Evolutionary conservation across 2,113 vertebrate genomes (phyloP).

Genomic region (Litocranius walleri): DNA sequence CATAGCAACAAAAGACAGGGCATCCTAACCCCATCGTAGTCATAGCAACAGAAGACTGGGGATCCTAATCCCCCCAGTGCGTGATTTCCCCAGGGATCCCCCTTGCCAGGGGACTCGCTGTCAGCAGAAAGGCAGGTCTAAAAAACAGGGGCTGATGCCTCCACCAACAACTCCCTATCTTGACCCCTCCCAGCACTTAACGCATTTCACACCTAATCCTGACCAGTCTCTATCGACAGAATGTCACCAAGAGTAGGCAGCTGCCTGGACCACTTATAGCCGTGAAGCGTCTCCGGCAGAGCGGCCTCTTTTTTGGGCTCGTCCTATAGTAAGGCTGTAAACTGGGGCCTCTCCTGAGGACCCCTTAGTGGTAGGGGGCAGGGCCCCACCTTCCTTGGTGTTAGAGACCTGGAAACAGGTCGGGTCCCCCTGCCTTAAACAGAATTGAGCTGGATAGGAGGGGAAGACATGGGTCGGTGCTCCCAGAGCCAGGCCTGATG

Average conservation of each 20-base stretch:
- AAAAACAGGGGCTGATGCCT: neutral
- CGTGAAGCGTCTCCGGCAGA: neutral
- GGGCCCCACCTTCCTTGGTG: neutral
- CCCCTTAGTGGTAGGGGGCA: neutral
- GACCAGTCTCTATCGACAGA: neutral
- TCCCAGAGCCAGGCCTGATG: neutral
- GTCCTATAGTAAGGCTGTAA: neutral
- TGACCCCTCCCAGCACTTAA: neutral
- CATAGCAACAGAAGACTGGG: neutral
- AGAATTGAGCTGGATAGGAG: neutral
- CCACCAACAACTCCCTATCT: neutral
- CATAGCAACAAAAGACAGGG: neutral
- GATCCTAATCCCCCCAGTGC: rapidly evolving
- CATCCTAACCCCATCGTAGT: neutral
- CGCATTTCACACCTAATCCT: neutral
- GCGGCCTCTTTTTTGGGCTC: neutral
- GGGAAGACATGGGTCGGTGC: neutral
- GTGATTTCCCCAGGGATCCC: too few species aligned
- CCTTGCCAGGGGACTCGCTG: neutral
- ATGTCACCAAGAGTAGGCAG: neutral
- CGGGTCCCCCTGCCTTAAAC: neutral
- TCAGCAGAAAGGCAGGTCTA: neutral
- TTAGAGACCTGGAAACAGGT: neutral
- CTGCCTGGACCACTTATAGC: neutral
- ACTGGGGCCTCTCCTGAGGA: neutral